phyloP scores from a whole-genome alignment of 2,888 invertebrate genomes.

The Shargacucullia verbasci region DNA sequence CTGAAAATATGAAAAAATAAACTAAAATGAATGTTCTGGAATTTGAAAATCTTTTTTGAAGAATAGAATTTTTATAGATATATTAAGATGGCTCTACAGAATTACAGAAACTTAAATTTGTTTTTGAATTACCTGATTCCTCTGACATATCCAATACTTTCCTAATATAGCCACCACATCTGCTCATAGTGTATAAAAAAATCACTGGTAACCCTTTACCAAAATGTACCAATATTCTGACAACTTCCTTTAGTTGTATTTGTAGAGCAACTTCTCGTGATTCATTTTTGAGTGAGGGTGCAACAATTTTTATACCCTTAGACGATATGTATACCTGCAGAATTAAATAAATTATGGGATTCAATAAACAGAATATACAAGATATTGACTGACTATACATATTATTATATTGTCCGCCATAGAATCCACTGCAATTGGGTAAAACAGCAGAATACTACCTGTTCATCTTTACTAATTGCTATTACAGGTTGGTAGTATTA shows the following conservation, averaged over 20 bases:
- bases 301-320: constrained; percentile 90
- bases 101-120: constrained; percentile 5
- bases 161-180: constrained; percentile 91
- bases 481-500: too few species aligned
- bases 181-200: constrained; percentile 93
- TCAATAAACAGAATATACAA: too few species aligned
- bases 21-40: too few species aligned
- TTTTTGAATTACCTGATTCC: constrained; percentile 71
- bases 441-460: too few species aligned
- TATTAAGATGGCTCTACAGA: too few species aligned
- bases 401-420: too few species aligned
- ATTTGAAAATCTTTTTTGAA: too few species aligned
- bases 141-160: constrained; percentile 92
- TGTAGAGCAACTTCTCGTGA: constrained; percentile 89
- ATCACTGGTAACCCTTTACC: constrained; percentile 93
- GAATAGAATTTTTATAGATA: too few species aligned
- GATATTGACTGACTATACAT: too few species aligned
- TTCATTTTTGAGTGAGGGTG: constrained; percentile 88
- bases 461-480: too few species aligned
- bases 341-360: not conserved
- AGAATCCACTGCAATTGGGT: too few species aligned
- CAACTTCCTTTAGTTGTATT: constrained; percentile 91
- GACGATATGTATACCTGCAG: constrained; percentile 88
- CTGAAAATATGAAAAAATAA: too few species aligned
- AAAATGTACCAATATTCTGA: constrained; percentile 94